phyloP scores from a whole-genome alignment of 2,888 invertebrate species.

The Eremobia ochroleuca region DNA sequence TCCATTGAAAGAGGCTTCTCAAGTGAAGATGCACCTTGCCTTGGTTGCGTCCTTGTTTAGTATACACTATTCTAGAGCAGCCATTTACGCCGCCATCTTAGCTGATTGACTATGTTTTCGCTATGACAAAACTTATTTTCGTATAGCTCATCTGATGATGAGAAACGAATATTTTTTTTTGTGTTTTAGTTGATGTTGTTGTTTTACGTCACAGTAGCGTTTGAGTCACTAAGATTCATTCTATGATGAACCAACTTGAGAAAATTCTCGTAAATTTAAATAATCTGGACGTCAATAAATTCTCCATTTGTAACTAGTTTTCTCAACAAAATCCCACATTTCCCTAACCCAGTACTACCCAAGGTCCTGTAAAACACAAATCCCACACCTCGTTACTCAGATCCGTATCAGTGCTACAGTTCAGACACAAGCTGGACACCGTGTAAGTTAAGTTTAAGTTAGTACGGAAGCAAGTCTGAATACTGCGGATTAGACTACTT shows the following conservation, averaged over 20 bases:
- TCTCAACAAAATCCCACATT: background rate
- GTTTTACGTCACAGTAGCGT: background rate
- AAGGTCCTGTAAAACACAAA: constrained; percentile 29
- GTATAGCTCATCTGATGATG: background rate
- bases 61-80: background rate
- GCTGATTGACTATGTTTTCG: no score
- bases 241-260: background rate
- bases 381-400: constrained; percentile 47
- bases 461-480: constrained; percentile 19
- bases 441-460: constrained; percentile 24
- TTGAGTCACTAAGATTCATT: background rate
- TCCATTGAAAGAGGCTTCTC: background rate
- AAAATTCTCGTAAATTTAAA: background rate
- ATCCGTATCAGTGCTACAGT: constrained; percentile 49
- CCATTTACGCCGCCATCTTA: background rate
- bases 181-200: background rate
- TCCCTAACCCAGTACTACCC: background rate
- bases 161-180: background rate
- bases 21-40: no score
- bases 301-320: background rate
- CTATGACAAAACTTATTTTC: background rate
- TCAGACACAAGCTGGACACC: constrained; percentile 34
- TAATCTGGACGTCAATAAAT: background rate
- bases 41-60: background rate
- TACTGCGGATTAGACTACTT: constrained; percentile 31